A percentile compares a stretch with the other conserved stretches of the same genome.
Evolutionary conservation across 1,140 invertebrate genomes (phyloP).

Genomic region (Panagrolaimus sp.): DNA sequence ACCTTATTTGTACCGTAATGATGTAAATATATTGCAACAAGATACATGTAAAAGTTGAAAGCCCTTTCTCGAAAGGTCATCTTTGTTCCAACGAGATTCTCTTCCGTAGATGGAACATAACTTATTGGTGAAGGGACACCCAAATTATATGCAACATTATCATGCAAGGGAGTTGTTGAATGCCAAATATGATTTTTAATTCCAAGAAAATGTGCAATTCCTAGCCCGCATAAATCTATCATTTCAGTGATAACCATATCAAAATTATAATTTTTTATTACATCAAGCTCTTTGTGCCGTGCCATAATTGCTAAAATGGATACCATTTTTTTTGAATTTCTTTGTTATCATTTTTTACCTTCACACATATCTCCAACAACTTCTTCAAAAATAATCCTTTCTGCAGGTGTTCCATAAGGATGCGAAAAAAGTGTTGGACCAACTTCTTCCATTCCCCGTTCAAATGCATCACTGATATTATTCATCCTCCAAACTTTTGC

Average conservation of each 20-base stretch:
- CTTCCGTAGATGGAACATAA: slow-evolving; percentile 39
- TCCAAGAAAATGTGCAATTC: slow-evolving; percentile 20
- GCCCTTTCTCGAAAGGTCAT: slow-evolving; percentile 37
- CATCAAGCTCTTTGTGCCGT: background rate
- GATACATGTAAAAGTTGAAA: slow-evolving; percentile 29
- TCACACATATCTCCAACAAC: background rate
- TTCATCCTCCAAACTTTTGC: slow-evolving; percentile 10
- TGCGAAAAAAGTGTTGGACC: background rate
- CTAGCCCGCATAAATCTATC: slow-evolving; percentile 36
- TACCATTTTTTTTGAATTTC: background rate
- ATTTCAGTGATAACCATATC: slow-evolving; percentile 44
- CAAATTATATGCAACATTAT: slow-evolving; percentile 21
- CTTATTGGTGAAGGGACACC: slow-evolving; percentile 31
- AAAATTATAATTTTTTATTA: slow-evolving; percentile 29
- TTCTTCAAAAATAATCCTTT: slow-evolving; percentile 9
- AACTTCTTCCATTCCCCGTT: background rate
- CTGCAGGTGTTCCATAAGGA: background rate
- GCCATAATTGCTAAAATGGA: background rate
- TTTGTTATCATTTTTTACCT: background rate
- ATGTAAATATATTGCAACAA: slow-evolving; percentile 26
- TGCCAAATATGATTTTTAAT: slow-evolving; percentile 36
- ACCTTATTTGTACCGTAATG: slow-evolving; percentile 33
- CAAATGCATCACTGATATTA: slow-evolving; percentile 2
- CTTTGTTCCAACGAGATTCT: slow-evolving; percentile 26
- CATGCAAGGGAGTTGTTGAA: slow-evolving; percentile 22